A percentile compares a stretch with the other conserved stretches of the same genome.
Evolutionary conservation across 2,113 vertebrate genomes (phyloP).

Genomic region (Hipposideros armiger): DNA sequence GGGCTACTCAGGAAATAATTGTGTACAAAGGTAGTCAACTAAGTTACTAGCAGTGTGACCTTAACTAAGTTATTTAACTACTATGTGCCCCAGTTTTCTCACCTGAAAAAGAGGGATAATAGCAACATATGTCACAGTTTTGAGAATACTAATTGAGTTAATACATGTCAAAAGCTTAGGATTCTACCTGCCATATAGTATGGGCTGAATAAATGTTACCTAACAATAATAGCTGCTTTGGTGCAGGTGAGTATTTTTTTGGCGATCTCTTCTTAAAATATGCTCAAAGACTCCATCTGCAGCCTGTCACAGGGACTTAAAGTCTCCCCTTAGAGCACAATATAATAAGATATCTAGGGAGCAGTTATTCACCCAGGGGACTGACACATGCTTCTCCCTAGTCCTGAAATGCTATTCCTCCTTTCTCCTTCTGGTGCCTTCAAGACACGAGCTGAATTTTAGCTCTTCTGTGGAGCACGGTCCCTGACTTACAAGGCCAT

Average conservation of each 20-base stretch:
- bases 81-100: background rate
- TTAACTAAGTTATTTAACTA: background rate
- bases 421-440: background rate
- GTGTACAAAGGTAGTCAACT: background rate
- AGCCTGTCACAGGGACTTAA: background rate
- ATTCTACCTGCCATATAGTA: background rate
- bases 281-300: background rate
- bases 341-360: background rate
- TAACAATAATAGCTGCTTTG: background rate
- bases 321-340: background rate
- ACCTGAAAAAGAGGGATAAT: background rate
- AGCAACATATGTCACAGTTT: no score
- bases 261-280: background rate
- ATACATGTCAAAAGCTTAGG: background rate
- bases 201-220: background rate
- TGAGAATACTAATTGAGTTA: background rate
- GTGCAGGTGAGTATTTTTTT: background rate
- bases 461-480: background rate
- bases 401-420: background rate
- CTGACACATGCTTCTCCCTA: background rate
- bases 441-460: background rate
- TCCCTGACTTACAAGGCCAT: background rate
- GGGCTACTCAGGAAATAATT: background rate
- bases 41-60: background rate
- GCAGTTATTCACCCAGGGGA: background rate